Evolutionary conservation across 2,888 invertebrate species (phyloP), one percentile per base, ranked within the genome.

Genomic region (Pristionchus maxplancki): DNA sequence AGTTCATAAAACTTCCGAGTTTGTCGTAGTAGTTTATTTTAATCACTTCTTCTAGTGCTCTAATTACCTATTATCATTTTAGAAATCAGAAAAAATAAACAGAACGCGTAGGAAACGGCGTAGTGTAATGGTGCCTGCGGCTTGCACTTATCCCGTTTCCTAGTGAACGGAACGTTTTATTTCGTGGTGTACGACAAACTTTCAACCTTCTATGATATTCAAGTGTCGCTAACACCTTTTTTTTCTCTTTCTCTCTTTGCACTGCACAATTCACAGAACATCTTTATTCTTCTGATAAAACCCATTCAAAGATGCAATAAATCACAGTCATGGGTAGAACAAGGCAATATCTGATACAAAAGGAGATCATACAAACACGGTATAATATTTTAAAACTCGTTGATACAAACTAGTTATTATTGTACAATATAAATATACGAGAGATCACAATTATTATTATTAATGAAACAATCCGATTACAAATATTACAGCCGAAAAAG

Each of bases 371-470:
- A 34, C 15, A 67, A 31, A 48, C 44, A 78, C 44, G 17, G 44
- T 24, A 37, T 37, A 74, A 78, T 20, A 44, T 28, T n/a, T n/a
- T 78, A 20, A 37, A 71, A 71, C 71, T 71, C 71, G 71, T 71
- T 13, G 71, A 11, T 71, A 37, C 24, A 71, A 58, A 71, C 37
- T 37, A 40, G 37, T 48, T 28, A 44, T 28, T 78, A 78, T 78
- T 20, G 6, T 78, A 78, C 78, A 78, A 78, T 78, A 31, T 48
- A 78, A 78, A 78, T 11, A 40, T 5, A 9, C n/a, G 31, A 64
- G 64, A 64, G 31, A 64, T 64, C 64, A 17, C 4, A 34, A 71
- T 24, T 67, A 40, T 24, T 64, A 58, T 58, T 44, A 44, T 9
- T 17, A 28, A 64, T 64, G 6, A 31, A 64, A 71, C 37, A 71